These are phyloP conservation scores for Gadus macrocephalus DNA, from an alignment of 2,113 vertebrate species.

Conservation along the genomic window DNA sequence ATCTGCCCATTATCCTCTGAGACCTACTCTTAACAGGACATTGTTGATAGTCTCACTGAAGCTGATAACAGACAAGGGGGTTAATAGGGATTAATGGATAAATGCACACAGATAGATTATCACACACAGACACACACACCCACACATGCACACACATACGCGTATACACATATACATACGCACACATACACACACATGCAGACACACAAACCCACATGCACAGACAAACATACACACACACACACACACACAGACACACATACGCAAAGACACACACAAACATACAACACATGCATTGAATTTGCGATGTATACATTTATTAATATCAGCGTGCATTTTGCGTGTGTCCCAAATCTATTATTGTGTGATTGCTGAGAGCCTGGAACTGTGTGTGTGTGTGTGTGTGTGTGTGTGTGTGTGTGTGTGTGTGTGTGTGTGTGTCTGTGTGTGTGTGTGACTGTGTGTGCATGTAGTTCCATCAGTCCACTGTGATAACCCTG, in stretches of 20 bases:
- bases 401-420: constrained; percentile 16
- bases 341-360: no score
- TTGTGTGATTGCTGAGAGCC: not conserved
- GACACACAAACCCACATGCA: not conserved
- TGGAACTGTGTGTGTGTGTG: constrained; percentile 24
- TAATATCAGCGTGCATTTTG: not conserved
- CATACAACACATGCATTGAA: no score
- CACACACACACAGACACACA: constrained; percentile 1
- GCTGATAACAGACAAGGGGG: constrained; percentile 58
- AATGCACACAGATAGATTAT: not conserved
- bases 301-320: not conserved
- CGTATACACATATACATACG: not conserved
- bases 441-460: constrained; percentile 4
- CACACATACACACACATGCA: not conserved
- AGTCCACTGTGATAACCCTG: not conserved
- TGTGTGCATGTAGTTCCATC: not conserved
- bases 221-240: not conserved
- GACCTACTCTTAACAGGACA: constrained; percentile 51
- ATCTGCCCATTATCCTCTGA: constrained; percentile 55
- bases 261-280: no score
- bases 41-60: constrained; percentile 48
- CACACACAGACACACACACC: constrained; percentile 1
- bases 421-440: constrained; percentile 23
- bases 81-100: constrained; percentile 67
- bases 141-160: not conserved